phyloP scores from a whole-genome alignment of 2,113 vertebrate genomes.

The Asarcornis scutulata region DNA sequence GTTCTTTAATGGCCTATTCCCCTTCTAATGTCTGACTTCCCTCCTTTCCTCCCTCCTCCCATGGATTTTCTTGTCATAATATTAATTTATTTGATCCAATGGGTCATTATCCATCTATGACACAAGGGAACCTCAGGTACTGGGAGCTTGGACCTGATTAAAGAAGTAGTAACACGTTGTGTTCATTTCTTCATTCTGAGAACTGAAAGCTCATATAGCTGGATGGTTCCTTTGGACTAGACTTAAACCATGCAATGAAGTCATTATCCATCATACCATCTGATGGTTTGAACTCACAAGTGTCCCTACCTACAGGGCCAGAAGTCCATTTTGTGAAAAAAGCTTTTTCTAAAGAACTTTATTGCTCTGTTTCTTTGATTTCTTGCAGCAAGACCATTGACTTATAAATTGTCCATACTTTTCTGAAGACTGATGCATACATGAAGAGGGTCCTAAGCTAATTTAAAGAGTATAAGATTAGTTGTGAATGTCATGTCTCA shows the following conservation, averaged over 20 bases:
- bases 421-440: neutral
- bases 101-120: neutral
- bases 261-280: neutral
- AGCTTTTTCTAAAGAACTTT: neutral
- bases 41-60: neutral
- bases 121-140: neutral
- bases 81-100: neutral
- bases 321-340: neutral
- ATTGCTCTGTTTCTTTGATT: neutral
- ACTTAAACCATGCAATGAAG: neutral
- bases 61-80: neutral
- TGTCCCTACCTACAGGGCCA: neutral
- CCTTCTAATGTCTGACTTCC: neutral
- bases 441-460: neutral
- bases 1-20: neutral
- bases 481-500: neutral
- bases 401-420: neutral
- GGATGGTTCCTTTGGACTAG: neutral
- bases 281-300: neutral
- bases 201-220: neutral
- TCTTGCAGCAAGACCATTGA: neutral
- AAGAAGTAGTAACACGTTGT: neutral
- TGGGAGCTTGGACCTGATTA: neutral
- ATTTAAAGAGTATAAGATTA: neutral
- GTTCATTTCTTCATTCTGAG: neutral